Percentiles rank a stretch among this genome's conserved stretches.
Conservation (phyloP, 2,797 vertebrate species). For the Gila robusta region DNA sequence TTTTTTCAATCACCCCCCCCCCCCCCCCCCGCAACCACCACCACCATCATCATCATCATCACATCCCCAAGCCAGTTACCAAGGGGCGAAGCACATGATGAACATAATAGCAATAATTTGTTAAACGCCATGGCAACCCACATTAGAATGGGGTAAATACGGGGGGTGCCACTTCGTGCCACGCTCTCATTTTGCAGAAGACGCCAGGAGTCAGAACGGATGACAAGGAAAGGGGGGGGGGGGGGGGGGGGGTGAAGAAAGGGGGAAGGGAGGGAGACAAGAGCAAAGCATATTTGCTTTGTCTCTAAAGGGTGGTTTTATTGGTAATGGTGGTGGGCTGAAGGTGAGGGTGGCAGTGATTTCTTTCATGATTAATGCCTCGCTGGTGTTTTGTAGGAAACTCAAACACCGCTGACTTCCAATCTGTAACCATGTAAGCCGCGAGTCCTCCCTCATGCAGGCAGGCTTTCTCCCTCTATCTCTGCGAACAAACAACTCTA, state of each 20-base stretch:
- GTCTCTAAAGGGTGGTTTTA: slow-evolving; percentile 95
- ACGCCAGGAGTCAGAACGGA: slow-evolving; percentile 89
- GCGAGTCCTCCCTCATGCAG: slow-evolving; percentile 61
- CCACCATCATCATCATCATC: slow-evolving; percentile 33
- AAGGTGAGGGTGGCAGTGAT: slow-evolving; percentile 86
- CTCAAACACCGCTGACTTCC: slow-evolving; percentile 76
- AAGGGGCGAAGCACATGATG: slow-evolving; percentile 97
- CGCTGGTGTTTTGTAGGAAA: slow-evolving; percentile 88
- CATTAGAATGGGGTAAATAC: slow-evolving; percentile 95
- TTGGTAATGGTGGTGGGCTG: slow-evolving; percentile 92
- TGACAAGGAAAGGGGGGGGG: slow-evolving; percentile 68
- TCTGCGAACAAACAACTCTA: slow-evolving; percentile 91
- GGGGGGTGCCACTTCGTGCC: slow-evolving; percentile 88
- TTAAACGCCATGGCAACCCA: slow-evolving; percentile 99
- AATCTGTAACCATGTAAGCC: slow-evolving; percentile 66
- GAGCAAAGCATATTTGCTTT: slow-evolving; percentile 97
- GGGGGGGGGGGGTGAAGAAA: too few species aligned
- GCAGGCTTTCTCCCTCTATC: slow-evolving; percentile 76
- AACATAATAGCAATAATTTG: slow-evolving; percentile 99
- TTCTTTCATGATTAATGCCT: slow-evolving; percentile 97
- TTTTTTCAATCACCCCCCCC: slow-evolving; percentile 47
- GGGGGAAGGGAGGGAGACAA: slow-evolving; percentile 81
- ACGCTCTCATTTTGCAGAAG: slow-evolving; percentile 95
- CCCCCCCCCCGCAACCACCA: slow-evolving; percentile 51
- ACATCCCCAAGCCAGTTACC: slow-evolving; percentile 87